A percentile compares a stretch with the other conserved stretches of the same genome.
These are phyloP conservation scores for Drosophila varians DNA, from an alignment of 1,140 invertebrate genomes.

Conservation along the genomic window DNA sequence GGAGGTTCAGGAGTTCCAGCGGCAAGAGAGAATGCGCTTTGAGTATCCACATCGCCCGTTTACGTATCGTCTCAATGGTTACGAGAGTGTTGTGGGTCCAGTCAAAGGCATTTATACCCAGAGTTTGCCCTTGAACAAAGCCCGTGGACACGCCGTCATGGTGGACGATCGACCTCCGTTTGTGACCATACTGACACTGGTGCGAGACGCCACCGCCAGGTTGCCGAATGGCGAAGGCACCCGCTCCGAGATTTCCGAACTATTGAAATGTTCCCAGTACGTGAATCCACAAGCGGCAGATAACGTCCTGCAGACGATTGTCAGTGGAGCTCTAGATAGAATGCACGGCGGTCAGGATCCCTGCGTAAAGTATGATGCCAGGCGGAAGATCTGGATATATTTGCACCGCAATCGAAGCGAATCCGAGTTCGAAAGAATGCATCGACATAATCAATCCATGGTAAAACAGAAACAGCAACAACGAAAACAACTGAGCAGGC, in stretches of 20 bases:
- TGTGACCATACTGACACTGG: conserved; percentile 95
- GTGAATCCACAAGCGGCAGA: conserved; percentile 89
- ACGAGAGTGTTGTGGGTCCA: conserved; percentile 94
- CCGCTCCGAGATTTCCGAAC: conserved; percentile 89
- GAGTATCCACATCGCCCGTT: conserved; percentile 93
- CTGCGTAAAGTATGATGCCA: conserved; percentile 95
- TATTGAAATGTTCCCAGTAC: conserved; percentile 89
- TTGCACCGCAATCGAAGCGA: conserved; percentile 91
- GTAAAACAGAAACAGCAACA: conserved; percentile 79
- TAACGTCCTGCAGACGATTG: conserved; percentile 91
- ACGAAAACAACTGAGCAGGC: conserved; percentile 51
- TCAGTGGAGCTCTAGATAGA: conserved; percentile 94
- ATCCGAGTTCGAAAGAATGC: conserved; percentile 89
- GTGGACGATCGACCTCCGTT: conserved; percentile 93
- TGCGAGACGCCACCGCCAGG: conserved; percentile 95
- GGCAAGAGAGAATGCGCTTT: conserved; percentile 89
- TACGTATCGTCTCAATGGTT: conserved; percentile 93
- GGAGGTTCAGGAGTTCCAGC: conserved; percentile 91
- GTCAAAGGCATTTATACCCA: conserved; percentile 93
- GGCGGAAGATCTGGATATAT: conserved; percentile 95
- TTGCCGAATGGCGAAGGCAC: conserved; percentile 97
- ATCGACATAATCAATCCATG: conserved; percentile 83
- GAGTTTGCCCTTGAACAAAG: conserved; percentile 84
- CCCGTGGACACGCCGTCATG: conserved; percentile 93
- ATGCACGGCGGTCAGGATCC: conserved; percentile 95